phyloP scores from a whole-genome alignment of 2,797 vertebrate genomes.

The Anguilla megastoma region DNA sequence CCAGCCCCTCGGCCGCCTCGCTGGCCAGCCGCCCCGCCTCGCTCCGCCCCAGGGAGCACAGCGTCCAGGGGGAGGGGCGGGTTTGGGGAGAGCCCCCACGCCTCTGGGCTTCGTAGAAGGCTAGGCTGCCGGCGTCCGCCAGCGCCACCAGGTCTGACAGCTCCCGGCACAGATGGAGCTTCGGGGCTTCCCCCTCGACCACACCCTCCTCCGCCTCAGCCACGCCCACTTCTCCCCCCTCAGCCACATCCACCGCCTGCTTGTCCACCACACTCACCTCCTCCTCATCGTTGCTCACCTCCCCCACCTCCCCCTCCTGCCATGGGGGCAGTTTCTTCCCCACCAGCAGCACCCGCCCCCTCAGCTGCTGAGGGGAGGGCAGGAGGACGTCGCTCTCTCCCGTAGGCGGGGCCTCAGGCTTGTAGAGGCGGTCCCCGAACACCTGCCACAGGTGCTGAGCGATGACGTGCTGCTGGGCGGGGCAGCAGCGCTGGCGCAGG shows the following conservation, averaged over 20 bases:
- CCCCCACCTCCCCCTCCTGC: constrained; percentile 81
- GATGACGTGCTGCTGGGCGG: constrained; percentile 85
- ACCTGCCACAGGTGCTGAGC: constrained; percentile 86
- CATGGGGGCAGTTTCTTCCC: constrained; percentile 84
- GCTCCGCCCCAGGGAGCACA: constrained; percentile 90
- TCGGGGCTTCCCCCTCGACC: constrained; percentile 57
- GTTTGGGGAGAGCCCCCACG: constrained; percentile 60
- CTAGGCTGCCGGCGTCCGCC: constrained; percentile 66
- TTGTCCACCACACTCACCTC: constrained; percentile 81
- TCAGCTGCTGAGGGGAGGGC: constrained; percentile 91
- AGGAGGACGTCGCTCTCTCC: constrained; percentile 59
- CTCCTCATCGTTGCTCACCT: constrained; percentile 93
- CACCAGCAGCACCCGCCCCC: constrained; percentile 85
- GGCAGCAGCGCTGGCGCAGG: constrained; percentile 88
- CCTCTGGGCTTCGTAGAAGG: constrained; percentile 67
- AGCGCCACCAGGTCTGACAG: constrained; percentile 87
- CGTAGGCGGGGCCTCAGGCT: constrained; percentile 72
- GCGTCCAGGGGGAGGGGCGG: constrained; percentile 76
- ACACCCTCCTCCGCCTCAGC: constrained; percentile 73
- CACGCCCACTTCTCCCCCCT: constrained; percentile 74
- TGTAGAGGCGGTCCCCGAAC: constrained; percentile 86
- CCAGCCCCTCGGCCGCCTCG: constrained; percentile 91
- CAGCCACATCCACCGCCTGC: constrained; percentile 72
- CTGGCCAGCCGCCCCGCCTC: constrained; percentile 88
- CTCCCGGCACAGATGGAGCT: constrained; percentile 74